Evolutionary conservation across 2,113 vertebrate genomes (phyloP).

Genomic region (Hippocampus guttulatus): DNA sequence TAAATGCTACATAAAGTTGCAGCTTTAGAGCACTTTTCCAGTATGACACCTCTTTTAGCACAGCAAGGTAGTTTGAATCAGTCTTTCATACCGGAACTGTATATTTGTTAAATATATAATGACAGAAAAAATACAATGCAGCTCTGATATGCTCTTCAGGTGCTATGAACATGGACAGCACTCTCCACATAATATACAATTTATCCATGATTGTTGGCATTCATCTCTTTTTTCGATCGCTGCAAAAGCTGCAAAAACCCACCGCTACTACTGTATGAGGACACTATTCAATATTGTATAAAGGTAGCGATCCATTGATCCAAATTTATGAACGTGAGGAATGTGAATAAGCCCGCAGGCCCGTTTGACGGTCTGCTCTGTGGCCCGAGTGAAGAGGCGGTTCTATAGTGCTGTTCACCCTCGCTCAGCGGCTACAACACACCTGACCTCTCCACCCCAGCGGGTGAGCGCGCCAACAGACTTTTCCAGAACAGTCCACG

Average conservation of each 20-base stretch:
- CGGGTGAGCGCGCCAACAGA: constrained; percentile 32
- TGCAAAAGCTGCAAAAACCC: neutral
- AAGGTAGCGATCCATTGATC: constrained; percentile 14
- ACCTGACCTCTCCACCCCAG: constrained; percentile 54
- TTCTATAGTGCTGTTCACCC: constrained; percentile 18
- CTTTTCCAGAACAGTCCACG: constrained; percentile 62
- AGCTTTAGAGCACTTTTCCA: constrained; percentile 17
- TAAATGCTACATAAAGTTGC: constrained; percentile 47
- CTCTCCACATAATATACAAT: constrained; percentile 5
- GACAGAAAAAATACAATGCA: constrained; percentile 32
- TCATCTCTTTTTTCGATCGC: neutral
- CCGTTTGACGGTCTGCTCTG: constrained; percentile 28
- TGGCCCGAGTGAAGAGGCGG: constrained; percentile 22
- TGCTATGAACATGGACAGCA: constrained; percentile 53
- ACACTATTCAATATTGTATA: neutral
- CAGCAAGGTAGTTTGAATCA: neutral
- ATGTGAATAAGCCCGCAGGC: constrained; percentile 45
- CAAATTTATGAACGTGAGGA: constrained; percentile 27
- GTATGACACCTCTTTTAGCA: too few species aligned
- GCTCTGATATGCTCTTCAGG: constrained; percentile 27
- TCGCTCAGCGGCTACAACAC: constrained; percentile 24
- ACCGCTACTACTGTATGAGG: neutral
- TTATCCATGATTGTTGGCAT: constrained; percentile 3
- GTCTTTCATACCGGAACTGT: neutral
- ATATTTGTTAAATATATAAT: neutral